Conservation (phyloP, 2,888 invertebrate genomes). For the Drosophila bunnanda region DNA sequence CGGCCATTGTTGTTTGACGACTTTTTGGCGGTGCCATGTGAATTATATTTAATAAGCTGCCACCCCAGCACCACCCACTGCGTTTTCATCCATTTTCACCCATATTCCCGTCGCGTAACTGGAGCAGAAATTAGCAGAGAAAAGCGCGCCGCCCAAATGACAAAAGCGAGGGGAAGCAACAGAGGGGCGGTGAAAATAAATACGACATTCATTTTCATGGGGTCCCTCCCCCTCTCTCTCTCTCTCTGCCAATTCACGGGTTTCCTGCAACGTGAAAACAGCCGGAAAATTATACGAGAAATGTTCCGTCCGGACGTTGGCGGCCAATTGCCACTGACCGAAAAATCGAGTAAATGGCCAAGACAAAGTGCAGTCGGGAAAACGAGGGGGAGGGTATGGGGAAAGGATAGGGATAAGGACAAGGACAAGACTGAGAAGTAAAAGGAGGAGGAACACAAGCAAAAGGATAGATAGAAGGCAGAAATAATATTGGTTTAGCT, state of each 20-base stretch:
- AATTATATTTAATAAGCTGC: slow-evolving; percentile 66
- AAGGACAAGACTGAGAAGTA: not conserved
- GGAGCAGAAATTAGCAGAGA: slow-evolving; percentile 71
- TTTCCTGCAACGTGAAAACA: slow-evolving; percentile 75
- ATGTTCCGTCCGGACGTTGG: slow-evolving; percentile 56
- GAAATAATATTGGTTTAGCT: slow-evolving; percentile 72
- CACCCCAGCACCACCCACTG: slow-evolving; percentile 2
- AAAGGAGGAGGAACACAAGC: not conserved
- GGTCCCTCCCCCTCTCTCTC: slow-evolving; percentile 13
- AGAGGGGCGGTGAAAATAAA: slow-evolving; percentile 17
- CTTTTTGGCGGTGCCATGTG: slow-evolving; percentile 37
- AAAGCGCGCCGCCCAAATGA: slow-evolving; percentile 39
- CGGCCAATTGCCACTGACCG: slow-evolving; percentile 71
- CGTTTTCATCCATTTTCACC: slow-evolving; percentile 6
- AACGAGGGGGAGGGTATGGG: not conserved
- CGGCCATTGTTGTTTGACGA: slow-evolving; percentile 37
- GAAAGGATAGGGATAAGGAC: not conserved
- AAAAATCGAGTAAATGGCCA: slow-evolving; percentile 55
- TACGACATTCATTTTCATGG: slow-evolving; percentile 70
- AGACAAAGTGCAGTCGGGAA: slow-evolving; percentile 57
- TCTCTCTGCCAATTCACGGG: slow-evolving; percentile 70
- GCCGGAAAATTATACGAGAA: slow-evolving; percentile 78
- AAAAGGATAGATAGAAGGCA: slow-evolving; percentile 12
- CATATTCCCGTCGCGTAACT: slow-evolving; percentile 49
- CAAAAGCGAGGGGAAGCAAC: slow-evolving; percentile 4